Conservation (phyloP, 2,888 invertebrate genomes). For the Ennomos fuscantarius region DNA sequence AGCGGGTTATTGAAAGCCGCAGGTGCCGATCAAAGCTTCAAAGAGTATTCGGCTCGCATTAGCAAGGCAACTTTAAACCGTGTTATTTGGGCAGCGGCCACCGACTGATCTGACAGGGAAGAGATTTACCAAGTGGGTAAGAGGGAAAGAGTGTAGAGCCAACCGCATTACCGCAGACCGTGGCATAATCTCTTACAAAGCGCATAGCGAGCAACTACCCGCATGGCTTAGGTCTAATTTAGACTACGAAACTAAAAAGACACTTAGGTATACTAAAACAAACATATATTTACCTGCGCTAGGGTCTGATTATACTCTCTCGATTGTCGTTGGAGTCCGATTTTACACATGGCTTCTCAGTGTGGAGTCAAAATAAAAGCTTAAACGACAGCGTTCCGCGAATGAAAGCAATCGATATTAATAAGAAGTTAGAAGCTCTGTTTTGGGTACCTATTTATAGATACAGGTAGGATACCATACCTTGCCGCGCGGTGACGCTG, state of each 20-base stretch:
- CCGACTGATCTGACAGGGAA: constrained; percentile 58
- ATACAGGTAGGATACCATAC: background rate
- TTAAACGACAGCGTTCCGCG: constrained; percentile 2
- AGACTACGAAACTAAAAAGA: constrained; percentile 13
- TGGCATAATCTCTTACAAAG: constrained; percentile 67
- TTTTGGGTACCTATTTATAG: too few species aligned
- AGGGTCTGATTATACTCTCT: constrained; percentile 1
- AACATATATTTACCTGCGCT: background rate
- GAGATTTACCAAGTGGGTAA: constrained; percentile 67
- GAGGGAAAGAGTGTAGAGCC: constrained; percentile 58
- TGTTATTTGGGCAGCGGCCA: constrained; percentile 43
- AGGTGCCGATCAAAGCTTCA: constrained; percentile 57
- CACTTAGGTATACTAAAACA: constrained; percentile 1
- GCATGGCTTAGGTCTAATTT: constrained; percentile 24
- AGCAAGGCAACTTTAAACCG: constrained; percentile 48
- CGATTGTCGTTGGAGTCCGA: constrained; percentile 9
- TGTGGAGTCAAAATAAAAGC: constrained; percentile 6
- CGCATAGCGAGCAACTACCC: constrained; percentile 43
- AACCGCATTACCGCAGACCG: constrained; percentile 70
- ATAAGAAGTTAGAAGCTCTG: too few species aligned
- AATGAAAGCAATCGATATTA: background rate
- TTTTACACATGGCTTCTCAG: constrained; percentile 5
- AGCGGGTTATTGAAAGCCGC: constrained; percentile 56
- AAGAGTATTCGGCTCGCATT: constrained; percentile 52
- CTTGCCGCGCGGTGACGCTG: too few species aligned